Percentiles rank a stretch among this genome's conserved stretches.
phyloP scores from a whole-genome alignment of 2,113 vertebrate genomes.

The Apaloderma vittatum region DNA sequence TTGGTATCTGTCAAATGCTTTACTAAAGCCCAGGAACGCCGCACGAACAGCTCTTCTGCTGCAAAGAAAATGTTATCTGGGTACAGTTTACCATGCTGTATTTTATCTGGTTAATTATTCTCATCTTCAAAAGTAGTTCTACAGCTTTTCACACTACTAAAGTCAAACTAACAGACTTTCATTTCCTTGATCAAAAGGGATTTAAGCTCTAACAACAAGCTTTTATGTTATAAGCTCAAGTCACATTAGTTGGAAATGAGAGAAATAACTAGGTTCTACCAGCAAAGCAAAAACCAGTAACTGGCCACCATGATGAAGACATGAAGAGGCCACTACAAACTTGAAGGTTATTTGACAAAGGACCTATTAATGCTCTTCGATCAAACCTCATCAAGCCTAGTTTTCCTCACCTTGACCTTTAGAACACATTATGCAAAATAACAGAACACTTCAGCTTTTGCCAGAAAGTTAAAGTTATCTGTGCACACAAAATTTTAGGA shows the following conservation, averaged over 20 bases:
- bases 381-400: neutral
- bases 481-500: neutral
- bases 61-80: neutral
- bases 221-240: neutral
- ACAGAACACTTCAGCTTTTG: neutral
- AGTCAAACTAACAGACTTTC: neutral
- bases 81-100: neutral
- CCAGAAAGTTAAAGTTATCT: neutral
- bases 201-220: neutral
- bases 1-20: neutral
- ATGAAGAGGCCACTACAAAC: neutral
- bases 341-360: neutral
- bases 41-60: neutral
- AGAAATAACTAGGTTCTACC: neutral
- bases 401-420: neutral
- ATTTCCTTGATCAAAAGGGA: constrained; percentile 17
- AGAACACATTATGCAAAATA: neutral
- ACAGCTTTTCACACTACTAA: neutral
- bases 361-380: neutral
- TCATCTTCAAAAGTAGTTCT: neutral
- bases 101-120: neutral
- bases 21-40: neutral
- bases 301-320: neutral
- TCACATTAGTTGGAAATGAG: neutral
- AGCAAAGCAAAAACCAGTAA: neutral